These are phyloP conservation scores for Drosophila gunungcola DNA, from an alignment of 1,140 invertebrate species.

Conservation along the genomic window DNA sequence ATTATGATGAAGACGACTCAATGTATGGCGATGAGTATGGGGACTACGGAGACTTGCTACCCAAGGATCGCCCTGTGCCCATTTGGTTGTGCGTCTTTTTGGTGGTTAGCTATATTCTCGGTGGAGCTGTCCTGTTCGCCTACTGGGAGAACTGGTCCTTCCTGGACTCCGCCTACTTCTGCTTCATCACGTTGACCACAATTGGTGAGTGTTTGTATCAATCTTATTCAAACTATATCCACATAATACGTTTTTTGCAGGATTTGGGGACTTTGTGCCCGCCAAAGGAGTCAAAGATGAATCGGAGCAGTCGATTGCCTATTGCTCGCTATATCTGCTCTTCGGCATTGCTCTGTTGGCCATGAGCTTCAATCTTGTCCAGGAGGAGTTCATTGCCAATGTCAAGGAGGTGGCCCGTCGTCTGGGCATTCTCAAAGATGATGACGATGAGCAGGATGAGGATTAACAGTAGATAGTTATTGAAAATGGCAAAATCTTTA, in stretches of 20 bases:
- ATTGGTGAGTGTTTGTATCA: slow-evolving; percentile 87
- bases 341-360: slow-evolving; percentile 98
- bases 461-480: slow-evolving; percentile 33
- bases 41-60: slow-evolving; percentile 77
- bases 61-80: slow-evolving; percentile 89
- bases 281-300: slow-evolving; percentile 90
- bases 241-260: slow-evolving; percentile 58
- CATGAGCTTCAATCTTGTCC: slow-evolving; percentile 99
- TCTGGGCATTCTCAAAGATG: slow-evolving; percentile 94
- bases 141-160: slow-evolving; percentile 95
- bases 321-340: slow-evolving; percentile 96
- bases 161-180: slow-evolving; percentile 97
- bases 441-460: slow-evolving; percentile 86
- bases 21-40: slow-evolving; percentile 86
- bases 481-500: neutral
- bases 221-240: neutral
- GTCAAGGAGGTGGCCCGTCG: slow-evolving; percentile 93
- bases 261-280: slow-evolving; percentile 97
- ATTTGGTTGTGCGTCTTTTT: slow-evolving; percentile 96
- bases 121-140: slow-evolving; percentile 93
- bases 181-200: slow-evolving; percentile 97
- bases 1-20: slow-evolving; percentile 84
- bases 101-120: slow-evolving; percentile 95
- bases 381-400: slow-evolving; percentile 95
- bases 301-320: slow-evolving; percentile 92